A percentile compares a stretch with the other conserved stretches of the same genome.
Evolutionary conservation across 2,888 invertebrate species (phyloP).

Genomic region (Tanaodytes sp.): DNA sequence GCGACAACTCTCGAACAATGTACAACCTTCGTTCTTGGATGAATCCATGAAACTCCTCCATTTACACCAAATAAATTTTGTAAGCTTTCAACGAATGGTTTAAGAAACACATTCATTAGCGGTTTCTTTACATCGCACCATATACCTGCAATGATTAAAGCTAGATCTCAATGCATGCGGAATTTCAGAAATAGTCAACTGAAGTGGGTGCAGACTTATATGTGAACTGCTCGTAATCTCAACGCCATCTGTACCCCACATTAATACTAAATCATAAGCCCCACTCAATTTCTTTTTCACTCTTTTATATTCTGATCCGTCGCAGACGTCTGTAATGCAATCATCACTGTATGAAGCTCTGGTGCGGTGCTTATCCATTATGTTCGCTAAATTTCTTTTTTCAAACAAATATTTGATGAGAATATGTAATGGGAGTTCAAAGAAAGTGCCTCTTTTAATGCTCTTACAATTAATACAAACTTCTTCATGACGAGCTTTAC

Average conservation of each 20-base stretch:
- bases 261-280: conserved; percentile 39
- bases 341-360: too few relatives aligned
- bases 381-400: conserved; percentile 2
- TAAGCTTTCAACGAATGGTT: background rate
- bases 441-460: conserved; percentile 1
- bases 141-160: background rate
- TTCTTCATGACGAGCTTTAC: background rate
- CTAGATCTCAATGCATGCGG: background rate
- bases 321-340: conserved; percentile 18
- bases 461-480: background rate
- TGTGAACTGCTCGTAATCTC: background rate
- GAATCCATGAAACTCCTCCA: conserved; percentile 2
- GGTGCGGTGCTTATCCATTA: conserved; percentile 2
- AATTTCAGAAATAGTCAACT: background rate
- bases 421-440: background rate
- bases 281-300: conserved; percentile 19
- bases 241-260: conserved; percentile 34
- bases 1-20: background rate
- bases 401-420: conserved; percentile 23
- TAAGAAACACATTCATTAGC: background rate
- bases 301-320: conserved; percentile 16
- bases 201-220: background rate
- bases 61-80: background rate
- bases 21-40: background rate
- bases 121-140: conserved; percentile 3